These are phyloP conservation scores for Tragelaphus scriptus DNA, from an alignment of 2,113 vertebrate genomes.

Conservation along the genomic window DNA sequence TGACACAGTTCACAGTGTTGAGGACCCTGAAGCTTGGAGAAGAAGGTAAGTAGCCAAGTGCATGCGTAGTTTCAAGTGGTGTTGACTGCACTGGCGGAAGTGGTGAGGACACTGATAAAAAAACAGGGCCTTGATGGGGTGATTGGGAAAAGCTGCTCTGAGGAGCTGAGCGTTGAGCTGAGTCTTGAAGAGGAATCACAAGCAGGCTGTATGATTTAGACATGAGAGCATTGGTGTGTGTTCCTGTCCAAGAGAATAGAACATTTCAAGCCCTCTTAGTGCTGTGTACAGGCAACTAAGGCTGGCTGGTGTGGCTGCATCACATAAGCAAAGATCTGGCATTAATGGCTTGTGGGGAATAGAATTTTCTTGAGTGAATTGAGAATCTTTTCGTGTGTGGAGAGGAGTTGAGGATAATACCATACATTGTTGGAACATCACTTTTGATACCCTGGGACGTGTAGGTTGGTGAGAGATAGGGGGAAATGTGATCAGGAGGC, in stretches of 20 bases:
- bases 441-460: not conserved
- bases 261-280: not conserved
- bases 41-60: not conserved
- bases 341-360: not conserved
- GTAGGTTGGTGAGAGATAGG: not conserved
- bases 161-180: not conserved
- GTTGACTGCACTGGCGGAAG: not conserved
- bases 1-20: not conserved
- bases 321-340: not conserved
- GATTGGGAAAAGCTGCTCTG: not conserved
- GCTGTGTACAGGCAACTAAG: rapidly evolving
- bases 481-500: not conserved
- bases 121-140: not conserved
- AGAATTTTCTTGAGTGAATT: not conserved
- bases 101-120: not conserved
- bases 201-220: not conserved
- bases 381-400: not conserved
- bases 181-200: not conserved
- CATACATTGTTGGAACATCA: not conserved
- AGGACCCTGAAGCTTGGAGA: not conserved
- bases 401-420: not conserved
- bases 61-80: not conserved
- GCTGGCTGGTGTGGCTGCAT: not conserved
- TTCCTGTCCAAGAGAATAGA: not conserved
- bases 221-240: not conserved